Percentiles rank a stretch among this genome's conserved stretches.
These are phyloP conservation scores for Drosophila kohkoa DNA, from an alignment of 1,140 invertebrate species.

Conservation along the genomic window DNA sequence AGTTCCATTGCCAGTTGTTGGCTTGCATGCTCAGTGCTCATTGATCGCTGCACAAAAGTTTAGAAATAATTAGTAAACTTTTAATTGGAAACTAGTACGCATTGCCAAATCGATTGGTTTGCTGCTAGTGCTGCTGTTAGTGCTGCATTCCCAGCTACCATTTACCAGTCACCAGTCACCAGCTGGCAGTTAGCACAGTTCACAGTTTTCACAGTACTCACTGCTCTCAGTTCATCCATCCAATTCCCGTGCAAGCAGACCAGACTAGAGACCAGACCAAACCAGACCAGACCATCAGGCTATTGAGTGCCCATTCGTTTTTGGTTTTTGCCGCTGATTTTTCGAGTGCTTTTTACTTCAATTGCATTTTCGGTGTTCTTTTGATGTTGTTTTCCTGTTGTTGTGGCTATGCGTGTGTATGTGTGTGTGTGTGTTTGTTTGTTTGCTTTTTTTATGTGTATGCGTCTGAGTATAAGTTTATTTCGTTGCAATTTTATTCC, in stretches of 20 bases:
- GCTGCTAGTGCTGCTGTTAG: constrained; percentile 1
- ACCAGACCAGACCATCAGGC: constrained; percentile 20
- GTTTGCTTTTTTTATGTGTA: neutral
- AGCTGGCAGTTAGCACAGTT: constrained; percentile 8
- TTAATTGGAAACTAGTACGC: constrained; percentile 82
- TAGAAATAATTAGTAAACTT: constrained; percentile 83
- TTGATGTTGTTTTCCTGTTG: constrained; percentile 56
- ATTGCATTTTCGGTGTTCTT: constrained; percentile 70
- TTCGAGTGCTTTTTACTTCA: constrained; percentile 76
- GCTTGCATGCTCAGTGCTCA: constrained; percentile 77
- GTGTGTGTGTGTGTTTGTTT: neutral
- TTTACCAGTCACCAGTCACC: constrained; percentile 1
- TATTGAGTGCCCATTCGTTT: constrained; percentile 73
- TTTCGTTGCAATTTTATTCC: constrained; percentile 80
- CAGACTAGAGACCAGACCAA: neutral
- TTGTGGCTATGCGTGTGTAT: neutral
- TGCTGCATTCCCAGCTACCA: constrained; percentile 5
- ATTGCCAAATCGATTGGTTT: constrained; percentile 73
- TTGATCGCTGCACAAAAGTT: constrained; percentile 80
- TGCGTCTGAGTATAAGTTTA: constrained; percentile 59
- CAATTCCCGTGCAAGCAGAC: constrained; percentile 13
- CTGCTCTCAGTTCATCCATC: constrained; percentile 4
- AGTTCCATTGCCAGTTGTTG: constrained; percentile 37
- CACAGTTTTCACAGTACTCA: constrained; percentile 20
- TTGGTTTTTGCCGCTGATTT: constrained; percentile 78